Conservation (phyloP, 1,140 invertebrate genomes). For the Drosophila persimilis region DNA sequence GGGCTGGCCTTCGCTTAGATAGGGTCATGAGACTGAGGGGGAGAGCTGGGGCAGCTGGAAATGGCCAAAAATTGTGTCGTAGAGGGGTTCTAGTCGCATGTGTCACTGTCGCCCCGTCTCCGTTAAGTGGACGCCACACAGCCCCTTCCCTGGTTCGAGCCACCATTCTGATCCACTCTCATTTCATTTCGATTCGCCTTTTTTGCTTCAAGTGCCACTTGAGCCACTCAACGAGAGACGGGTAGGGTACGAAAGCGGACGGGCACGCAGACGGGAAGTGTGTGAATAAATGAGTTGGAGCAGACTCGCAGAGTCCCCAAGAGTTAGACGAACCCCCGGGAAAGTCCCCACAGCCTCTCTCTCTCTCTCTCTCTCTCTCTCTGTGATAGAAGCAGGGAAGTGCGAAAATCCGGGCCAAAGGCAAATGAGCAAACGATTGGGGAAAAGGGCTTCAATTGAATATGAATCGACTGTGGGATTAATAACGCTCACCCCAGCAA, state of each 20-base stretch:
- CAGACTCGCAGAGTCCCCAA: slow-evolving; percentile 5
- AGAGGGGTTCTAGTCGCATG: neutral
- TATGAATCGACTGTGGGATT: slow-evolving; percentile 67
- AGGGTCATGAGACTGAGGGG: too few species aligned
- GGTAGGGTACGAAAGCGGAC: too few species aligned
- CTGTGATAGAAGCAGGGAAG: slow-evolving; percentile 7
- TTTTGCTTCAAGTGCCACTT: slow-evolving; percentile 37
- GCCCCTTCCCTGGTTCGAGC: slow-evolving; percentile 8
- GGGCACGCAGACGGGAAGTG: neutral
- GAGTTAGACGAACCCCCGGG: neutral
- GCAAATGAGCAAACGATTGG: slow-evolving; percentile 62
- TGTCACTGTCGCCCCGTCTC: neutral
- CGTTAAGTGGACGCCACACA: slow-evolving; percentile 10
- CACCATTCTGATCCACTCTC: slow-evolving; percentile 2
- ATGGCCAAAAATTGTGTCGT: slow-evolving; percentile 21
- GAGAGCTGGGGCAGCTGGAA: slow-evolving; percentile 5
- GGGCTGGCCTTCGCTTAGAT: slow-evolving; percentile 26
- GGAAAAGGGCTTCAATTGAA: slow-evolving; percentile 63
- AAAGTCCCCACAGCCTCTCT: neutral
- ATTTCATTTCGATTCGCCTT: slow-evolving; percentile 24
- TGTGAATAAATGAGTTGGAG: slow-evolving; percentile 46
- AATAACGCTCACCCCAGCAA: slow-evolving; percentile 25
- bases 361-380: too few species aligned
- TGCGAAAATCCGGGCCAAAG: slow-evolving; percentile 39
- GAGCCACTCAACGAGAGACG: slow-evolving; percentile 7